These are phyloP conservation scores for Ctenopoma multispine DNA, from an alignment of 2,797 vertebrate genomes.

Conservation along the genomic window DNA sequence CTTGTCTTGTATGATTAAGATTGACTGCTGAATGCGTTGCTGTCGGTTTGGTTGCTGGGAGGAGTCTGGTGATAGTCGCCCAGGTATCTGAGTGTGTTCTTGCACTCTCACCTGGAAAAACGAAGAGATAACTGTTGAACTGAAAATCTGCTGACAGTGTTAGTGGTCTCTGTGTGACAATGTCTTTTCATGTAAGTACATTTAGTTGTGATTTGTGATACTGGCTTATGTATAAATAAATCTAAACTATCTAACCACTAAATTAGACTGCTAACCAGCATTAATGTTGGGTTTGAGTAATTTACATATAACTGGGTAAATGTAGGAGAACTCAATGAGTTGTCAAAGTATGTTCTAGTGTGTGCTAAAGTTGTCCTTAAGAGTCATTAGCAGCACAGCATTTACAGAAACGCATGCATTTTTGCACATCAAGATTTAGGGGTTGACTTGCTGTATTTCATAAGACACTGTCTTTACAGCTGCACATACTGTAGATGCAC, in stretches of 20 bases:
- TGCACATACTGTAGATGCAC: not conserved
- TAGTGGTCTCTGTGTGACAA: slow-evolving; percentile 42
- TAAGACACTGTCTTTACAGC: not conserved
- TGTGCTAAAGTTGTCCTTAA: not conserved
- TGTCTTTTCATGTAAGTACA: slow-evolving; percentile 68
- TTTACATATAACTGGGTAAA: no score
- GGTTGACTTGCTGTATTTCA: not conserved
- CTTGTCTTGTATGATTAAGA: slow-evolving; percentile 23
- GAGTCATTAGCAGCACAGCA: no score
- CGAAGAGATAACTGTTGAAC: not conserved
- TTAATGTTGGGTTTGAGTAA: not conserved
- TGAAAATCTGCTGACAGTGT: slow-evolving; percentile 8
- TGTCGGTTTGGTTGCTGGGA: slow-evolving; percentile 33
- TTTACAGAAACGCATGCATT: not conserved
- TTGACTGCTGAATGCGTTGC: slow-evolving; percentile 38
- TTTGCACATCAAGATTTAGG: not conserved
- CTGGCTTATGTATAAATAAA: no score
- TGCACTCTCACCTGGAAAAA: slow-evolving; percentile 45
- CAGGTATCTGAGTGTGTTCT: slow-evolving; percentile 17
- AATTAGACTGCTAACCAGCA: not conserved
- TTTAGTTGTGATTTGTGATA: not conserved
- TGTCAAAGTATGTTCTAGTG: not conserved
- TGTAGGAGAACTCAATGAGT: no score
- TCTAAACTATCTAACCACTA: no score
- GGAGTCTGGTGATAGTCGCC: slow-evolving; percentile 48